A percentile compares a stretch with the other conserved stretches of the same genome.
Evolutionary conservation across 2,797 vertebrate genomes (phyloP).

Genomic region (Bucorvus abyssinicus): DNA sequence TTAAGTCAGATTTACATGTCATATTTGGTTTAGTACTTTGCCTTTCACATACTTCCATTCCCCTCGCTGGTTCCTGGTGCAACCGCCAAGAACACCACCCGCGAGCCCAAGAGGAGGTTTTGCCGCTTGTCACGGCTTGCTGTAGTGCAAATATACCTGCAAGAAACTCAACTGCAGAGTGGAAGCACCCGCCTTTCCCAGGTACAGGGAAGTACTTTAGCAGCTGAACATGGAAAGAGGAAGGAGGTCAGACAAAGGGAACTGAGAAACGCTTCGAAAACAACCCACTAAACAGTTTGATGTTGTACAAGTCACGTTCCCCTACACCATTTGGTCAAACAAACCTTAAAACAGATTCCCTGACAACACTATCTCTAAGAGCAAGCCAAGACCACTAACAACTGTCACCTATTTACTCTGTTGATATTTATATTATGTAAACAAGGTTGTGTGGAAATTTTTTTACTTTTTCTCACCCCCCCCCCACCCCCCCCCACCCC

Average conservation of each 20-base stretch:
- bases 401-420: constrained; percentile 35
- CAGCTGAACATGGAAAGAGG: constrained; percentile 30
- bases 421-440: constrained; percentile 47
- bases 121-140: background rate
- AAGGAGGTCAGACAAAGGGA: constrained; percentile 10
- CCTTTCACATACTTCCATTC: background rate
- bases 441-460: constrained; percentile 21
- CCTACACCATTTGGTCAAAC: constrained; percentile 72
- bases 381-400: constrained; percentile 51
- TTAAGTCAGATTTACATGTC: background rate
- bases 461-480: no score
- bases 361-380: constrained; percentile 63
- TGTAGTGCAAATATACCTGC: background rate
- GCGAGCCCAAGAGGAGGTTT: background rate
- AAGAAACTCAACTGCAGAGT: constrained; percentile 39
- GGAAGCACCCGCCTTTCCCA: constrained; percentile 38
- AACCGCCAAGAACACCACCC: background rate
- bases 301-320: constrained; percentile 37
- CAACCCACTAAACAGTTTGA: background rate
- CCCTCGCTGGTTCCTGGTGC: background rate
- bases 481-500: background rate
- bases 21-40: constrained; percentile 33
- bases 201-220: constrained; percentile 17
- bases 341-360: constrained; percentile 66
- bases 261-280: background rate